Evolutionary conservation across 2,888 invertebrate species (phyloP).

Genomic region (Julus scanicus): DNA sequence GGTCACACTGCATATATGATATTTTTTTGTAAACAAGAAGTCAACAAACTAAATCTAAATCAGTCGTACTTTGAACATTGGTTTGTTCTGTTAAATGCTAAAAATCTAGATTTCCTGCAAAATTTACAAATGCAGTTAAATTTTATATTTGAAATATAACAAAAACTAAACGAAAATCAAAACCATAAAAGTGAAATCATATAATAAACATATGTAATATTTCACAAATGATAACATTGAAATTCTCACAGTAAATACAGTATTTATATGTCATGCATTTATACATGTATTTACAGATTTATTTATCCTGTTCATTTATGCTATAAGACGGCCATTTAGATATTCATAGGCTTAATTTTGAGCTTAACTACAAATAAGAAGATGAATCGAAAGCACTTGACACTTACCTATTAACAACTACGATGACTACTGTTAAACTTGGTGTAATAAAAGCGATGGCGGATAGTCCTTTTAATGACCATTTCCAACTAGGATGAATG

Average conservation of each 20-base stretch:
- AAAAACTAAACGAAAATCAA: too few species aligned
- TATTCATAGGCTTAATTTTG: background rate
- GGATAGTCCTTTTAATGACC: slow-evolving; percentile 19
- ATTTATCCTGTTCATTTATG: too few species aligned
- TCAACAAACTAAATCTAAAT: slow-evolving; percentile 18
- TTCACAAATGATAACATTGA: too few species aligned
- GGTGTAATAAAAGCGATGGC: slow-evolving; percentile 49
- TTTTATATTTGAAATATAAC: too few species aligned
- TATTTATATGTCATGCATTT: too few species aligned
- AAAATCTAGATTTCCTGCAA: too few species aligned
- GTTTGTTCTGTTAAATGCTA: too few species aligned
- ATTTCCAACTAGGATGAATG: background rate
- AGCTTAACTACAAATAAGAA: background rate
- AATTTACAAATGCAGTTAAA: too few species aligned
- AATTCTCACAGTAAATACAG: background rate
- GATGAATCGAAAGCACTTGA: background rate
- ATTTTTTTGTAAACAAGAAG: slow-evolving; percentile 14
- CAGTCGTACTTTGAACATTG: background rate
- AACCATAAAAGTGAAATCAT: too few species aligned
- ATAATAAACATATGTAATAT: background rate
- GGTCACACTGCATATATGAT: background rate
- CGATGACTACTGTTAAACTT: slow-evolving; percentile 37
- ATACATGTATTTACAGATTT: too few species aligned
- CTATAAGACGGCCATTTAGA: background rate
- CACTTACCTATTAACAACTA: slow-evolving; percentile 52